Evolutionary conservation across 2,797 vertebrate species (phyloP).

Genomic region (Lithobates sylvaticus): DNA sequence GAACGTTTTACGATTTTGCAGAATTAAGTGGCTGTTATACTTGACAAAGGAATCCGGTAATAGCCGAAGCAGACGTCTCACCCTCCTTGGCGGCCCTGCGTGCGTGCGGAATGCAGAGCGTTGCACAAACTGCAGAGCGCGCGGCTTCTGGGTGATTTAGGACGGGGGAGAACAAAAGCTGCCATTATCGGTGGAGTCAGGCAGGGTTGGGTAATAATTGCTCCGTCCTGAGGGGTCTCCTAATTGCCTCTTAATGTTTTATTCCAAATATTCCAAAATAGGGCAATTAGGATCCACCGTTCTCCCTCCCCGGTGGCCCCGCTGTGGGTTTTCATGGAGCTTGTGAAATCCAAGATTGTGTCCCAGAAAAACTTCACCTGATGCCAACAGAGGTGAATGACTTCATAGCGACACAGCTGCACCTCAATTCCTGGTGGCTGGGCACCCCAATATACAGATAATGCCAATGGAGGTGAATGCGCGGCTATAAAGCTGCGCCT

Average conservation of each 20-base stretch:
- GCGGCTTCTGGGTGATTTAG: background rate
- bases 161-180: conserved; percentile 13
- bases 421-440: too few relatives aligned
- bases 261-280: conserved; percentile 12
- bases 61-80: background rate
- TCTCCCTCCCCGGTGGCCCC: background rate
- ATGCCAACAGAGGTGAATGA: too few relatives aligned
- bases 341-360: background rate
- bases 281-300: background rate
- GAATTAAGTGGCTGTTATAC: background rate
- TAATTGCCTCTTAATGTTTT: background rate
- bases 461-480: too few relatives aligned
- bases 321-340: background rate
- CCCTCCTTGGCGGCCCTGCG: background rate
- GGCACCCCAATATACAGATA: too few relatives aligned
- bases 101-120: background rate
- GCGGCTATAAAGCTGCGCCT: too few relatives aligned
- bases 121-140: background rate
- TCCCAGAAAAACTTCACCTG: background rate
- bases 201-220: background rate
- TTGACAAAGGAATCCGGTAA: background rate
- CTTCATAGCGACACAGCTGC: too few relatives aligned
- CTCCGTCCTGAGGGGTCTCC: background rate
- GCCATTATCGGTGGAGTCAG: background rate
- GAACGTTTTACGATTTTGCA: background rate